Conservation (phyloP, 2,888 invertebrate species). For the Cryptocheilus praepositus region DNA sequence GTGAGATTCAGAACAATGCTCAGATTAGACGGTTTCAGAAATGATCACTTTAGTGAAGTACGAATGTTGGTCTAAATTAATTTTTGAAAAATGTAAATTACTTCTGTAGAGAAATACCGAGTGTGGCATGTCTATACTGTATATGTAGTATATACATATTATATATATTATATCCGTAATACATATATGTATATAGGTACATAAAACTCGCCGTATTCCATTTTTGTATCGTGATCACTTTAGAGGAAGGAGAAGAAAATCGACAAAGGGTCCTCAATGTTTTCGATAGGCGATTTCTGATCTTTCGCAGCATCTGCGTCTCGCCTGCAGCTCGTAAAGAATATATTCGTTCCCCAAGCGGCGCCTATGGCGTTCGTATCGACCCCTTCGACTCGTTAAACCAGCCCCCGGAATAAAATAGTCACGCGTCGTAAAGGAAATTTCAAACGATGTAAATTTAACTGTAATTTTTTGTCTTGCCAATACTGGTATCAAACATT, state of each 20-base stretch:
- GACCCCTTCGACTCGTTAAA: background rate
- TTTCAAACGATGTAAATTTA: background rate
- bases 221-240: conserved; percentile 47
- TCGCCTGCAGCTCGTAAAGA: conserved; percentile 49
- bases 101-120: too few species aligned
- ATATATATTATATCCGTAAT: too few species aligned
- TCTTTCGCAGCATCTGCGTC: conserved; percentile 55
- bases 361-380: background rate
- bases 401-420: background rate
- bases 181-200: too few species aligned
- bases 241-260: background rate
- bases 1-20: too few species aligned
- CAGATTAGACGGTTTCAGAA: too few species aligned
- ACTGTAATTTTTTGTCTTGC: too few species aligned
- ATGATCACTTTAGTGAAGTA: too few species aligned
- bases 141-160: too few species aligned
- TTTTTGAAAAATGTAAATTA: too few species aligned
- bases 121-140: too few species aligned
- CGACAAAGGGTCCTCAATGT: background rate
- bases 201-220: conserved; percentile 27
- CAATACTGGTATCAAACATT: too few species aligned
- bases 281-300: conserved; percentile 31
- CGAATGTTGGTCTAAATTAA: too few species aligned
- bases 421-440: conserved; percentile 2
- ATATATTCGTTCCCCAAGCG: conserved; percentile 31